Evolutionary conservation across 2,888 invertebrate species (phyloP).

Genomic region (Napeogenes inachia): DNA sequence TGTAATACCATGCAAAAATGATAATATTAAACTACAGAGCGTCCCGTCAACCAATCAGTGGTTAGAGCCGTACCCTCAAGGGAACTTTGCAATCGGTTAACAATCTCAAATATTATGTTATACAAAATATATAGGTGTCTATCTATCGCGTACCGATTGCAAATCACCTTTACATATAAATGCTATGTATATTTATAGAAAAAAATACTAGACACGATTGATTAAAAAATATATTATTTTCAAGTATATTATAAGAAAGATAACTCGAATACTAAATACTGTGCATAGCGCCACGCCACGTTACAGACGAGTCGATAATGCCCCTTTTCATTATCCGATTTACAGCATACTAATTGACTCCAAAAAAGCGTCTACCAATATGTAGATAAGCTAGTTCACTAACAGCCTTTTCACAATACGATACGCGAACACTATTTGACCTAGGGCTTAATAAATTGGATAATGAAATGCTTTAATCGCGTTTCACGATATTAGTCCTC

Average conservation of each 20-base stretch:
- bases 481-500: conserved; percentile 30
- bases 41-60: conserved; percentile 51
- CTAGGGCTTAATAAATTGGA: not conserved
- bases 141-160: conserved; percentile 36
- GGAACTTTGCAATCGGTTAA: conserved; percentile 35
- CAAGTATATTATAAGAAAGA: too few relatives aligned
- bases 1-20: conserved; percentile 33
- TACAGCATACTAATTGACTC: too few relatives aligned
- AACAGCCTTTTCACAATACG: too few relatives aligned
- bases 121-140: conserved; percentile 8
- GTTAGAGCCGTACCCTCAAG: conserved; percentile 51
- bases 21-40: conserved; percentile 31
- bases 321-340: not conserved
- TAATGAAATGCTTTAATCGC: conserved; percentile 32
- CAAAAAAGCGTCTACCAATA: too few relatives aligned
- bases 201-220: conserved; percentile 35
- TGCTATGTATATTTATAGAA: conserved; percentile 44
- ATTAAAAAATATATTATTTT: too few relatives aligned
- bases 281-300: conserved; percentile 14
- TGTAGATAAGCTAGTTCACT: too few relatives aligned
- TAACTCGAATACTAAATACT: conserved; percentile 1
- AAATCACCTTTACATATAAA: conserved; percentile 48
- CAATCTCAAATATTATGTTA: conserved; percentile 8
- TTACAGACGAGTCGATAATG: conserved; percentile 11
- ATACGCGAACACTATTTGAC: too few relatives aligned